A percentile compares a stretch with the other conserved stretches of the same genome.
Conservation (phyloP, 2,113 vertebrate genomes). For the Hemiprocne comata region DNA sequence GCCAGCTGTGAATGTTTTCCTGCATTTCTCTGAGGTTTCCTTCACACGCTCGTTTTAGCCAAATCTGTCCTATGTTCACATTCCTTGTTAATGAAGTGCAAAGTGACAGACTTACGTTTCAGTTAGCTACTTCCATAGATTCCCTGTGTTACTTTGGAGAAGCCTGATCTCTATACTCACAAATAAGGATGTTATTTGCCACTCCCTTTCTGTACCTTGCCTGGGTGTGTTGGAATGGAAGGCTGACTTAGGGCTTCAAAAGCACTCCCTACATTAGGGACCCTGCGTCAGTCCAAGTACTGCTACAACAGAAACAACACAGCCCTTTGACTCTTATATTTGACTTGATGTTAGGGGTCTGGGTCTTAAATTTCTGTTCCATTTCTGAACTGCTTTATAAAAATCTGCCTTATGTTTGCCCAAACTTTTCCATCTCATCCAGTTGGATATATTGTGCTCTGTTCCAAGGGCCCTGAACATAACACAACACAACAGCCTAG, state of each 20-base stretch:
- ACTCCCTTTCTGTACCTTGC: background rate
- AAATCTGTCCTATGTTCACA: background rate
- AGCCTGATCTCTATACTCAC: background rate
- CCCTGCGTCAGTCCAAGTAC: background rate
- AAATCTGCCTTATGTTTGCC: background rate
- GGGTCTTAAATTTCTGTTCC: background rate
- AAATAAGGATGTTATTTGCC: background rate
- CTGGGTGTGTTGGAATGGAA: background rate
- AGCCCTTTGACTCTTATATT: rapidly evolving
- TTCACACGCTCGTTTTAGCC: background rate
- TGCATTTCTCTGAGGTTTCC: background rate
- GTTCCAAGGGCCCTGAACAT: background rate
- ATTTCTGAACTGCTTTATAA: background rate
- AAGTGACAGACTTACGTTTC: background rate
- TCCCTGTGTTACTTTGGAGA: background rate
- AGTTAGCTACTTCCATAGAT: background rate
- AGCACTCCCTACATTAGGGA: background rate
- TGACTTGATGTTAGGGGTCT: rapidly evolving
- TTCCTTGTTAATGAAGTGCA: background rate
- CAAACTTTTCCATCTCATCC: background rate
- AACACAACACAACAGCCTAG: background rate
- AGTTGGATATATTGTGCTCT: background rate
- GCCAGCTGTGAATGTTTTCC: background rate
- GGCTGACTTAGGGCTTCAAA: background rate
- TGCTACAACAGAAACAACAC: background rate